Base-by-base conservation (phyloP, 2,888 invertebrate genomes). In the Euphydryas editha region DNA sequence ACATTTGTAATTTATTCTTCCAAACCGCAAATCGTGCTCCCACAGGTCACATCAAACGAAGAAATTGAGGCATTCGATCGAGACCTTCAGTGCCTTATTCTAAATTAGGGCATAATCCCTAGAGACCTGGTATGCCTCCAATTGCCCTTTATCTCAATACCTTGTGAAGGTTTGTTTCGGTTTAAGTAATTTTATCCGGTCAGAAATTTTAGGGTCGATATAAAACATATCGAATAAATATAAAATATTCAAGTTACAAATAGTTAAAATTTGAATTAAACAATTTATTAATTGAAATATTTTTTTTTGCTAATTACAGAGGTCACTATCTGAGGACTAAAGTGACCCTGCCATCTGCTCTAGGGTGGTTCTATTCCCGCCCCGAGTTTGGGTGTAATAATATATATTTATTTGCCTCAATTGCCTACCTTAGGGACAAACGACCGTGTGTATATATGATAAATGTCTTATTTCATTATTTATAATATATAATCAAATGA, bases 21-120 rank as follows among this genome's bases (percentile, higher is more conserved):
- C 46, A 20, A 57, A 68, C 70, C 70, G 37, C 67, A 65, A 65
- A 67, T 56, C 68, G 62, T 13, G 24, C 44, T 70, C 70, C 70
- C 70, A 15, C 15, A 67, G 70, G 70, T 62, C 42, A 60, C 68
- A 68, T 70, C 62, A 57, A 30, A 54, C 56, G 37, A 60, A 59
- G 47, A 59, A 39, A 62, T 59, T 51, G 66, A 58, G 64, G 61
- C 57, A 51, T 65, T 62, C 56, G 59, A 56, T 57, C 51, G 59
- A 61, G 59, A 61, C 55, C 30, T 17, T 54, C 54, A 62, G 51
- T 65, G 57, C 60, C 70, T 67, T 69, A 69, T 65, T 65, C 62
- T 57, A 68, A 70, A 70, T 70, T 68, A 70, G 60, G 65, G 62
- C 65, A 68, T 51, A 58, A 10, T 68, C 70, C 65, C 70, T n/a